Conservation (phyloP, 2,797 vertebrate genomes). For the Halcyon leucocephala region DNA sequence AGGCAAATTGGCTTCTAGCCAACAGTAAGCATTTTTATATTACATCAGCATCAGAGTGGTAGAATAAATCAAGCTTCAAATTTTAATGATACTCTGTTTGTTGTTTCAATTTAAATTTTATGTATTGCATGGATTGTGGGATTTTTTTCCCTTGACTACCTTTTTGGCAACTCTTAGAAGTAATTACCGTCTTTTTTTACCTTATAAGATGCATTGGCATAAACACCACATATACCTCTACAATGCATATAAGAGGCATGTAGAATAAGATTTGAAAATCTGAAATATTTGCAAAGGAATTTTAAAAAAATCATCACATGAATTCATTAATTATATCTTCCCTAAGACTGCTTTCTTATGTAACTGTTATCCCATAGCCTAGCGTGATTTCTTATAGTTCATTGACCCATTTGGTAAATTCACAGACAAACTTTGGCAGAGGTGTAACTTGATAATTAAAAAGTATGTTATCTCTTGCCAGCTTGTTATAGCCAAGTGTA, state of each 20-base stretch:
- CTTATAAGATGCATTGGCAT: not conserved
- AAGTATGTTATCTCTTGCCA: conserved; percentile 86
- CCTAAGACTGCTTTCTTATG: not conserved
- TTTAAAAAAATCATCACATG: not conserved
- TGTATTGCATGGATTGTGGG: not conserved
- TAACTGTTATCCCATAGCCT: not conserved
- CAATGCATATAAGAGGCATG: rapidly evolving
- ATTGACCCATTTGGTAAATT: conserved; percentile 76
- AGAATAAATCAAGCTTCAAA: conserved; percentile 12
- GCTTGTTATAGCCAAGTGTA: conserved; percentile 85
- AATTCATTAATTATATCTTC: not conserved
- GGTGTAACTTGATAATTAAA: conserved; percentile 87
- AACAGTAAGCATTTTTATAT: not conserved
- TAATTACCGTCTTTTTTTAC: not conserved
- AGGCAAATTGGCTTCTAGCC: conserved; percentile 16
- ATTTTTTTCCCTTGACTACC: not conserved
- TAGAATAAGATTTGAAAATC: not conserved
- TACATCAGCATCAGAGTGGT: not conserved
- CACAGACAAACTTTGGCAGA: conserved; percentile 80
- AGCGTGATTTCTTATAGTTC: conserved; percentile 76
- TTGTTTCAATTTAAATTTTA: not conserved
- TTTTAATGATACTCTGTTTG: not conserved
- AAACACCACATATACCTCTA: not conserved
- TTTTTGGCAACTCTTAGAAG: not conserved
- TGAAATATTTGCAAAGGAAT: not conserved